Base-by-base conservation (phyloP, 2,888 invertebrate genomes). In the Tachystola acroxantha region DNA sequence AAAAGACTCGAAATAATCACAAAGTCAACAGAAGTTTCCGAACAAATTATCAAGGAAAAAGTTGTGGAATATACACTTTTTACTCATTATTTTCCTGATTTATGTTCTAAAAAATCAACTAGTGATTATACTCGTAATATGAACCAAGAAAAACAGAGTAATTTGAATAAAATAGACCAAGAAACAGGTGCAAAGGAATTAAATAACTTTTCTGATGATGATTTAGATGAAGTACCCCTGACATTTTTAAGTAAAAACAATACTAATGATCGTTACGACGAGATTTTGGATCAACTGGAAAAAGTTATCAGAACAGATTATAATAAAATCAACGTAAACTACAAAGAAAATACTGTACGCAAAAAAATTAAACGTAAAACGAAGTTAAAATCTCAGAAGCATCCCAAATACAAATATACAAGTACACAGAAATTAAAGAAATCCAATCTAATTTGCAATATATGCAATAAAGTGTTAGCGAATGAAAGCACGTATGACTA, bases 391-490 rank as follows among this genome's bases (percentile, higher is more conserved):
- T 4, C 24, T n/a, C n/a, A n/a, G n/a, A n/a, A n/a, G n/a, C n/a
- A n/a, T n/a, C n/a, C n/a, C n/a, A n/a, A n/a, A n/a, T n/a, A n/a
- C n/a, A n/a, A n/a, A n/a, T n/a, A n/a, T n/a, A n/a, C n/a, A n/a
- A n/a, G n/a, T n/a, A n/a, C n/a, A n/a, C n/a, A n/a, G n/a, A n/a
- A n/a, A n/a, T n/a, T n/a, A 31, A 36, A 32, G n/a, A n/a, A 24
- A 14, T 10, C 25, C 40, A 42, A 16, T 46, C 53, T 1, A 60
- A 38, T 47, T 7, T 82, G 82, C 36, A 57, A 64, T 12, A 46
- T 76, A 27, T 82, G 82, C 37, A 48, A 66, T 1, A 74, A 68
- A 49, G 53, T 58, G 0, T 50, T 81, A 22, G 68, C 76, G 0
- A 80, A 74, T 29, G 56, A 48, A 5, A 33, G 55, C 2, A 73